A percentile compares a stretch with the other conserved stretches of the same genome.
Conservation (phyloP, 1,140 invertebrate genomes). For the Drosophila santomea region DNA sequence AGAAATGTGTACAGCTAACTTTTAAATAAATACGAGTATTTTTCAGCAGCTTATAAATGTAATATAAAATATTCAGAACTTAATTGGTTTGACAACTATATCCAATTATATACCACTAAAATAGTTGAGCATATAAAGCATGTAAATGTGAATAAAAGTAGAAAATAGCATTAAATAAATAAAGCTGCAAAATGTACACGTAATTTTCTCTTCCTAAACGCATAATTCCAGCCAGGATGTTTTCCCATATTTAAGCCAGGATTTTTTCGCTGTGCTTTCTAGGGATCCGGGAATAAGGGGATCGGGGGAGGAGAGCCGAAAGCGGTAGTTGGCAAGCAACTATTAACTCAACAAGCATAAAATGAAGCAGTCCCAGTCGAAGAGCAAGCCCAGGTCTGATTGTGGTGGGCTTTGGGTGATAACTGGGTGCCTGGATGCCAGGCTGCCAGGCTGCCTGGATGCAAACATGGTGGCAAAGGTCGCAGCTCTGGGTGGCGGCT, state of each 20-base stretch:
- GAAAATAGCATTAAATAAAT: not conserved
- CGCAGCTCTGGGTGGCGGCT: conserved; percentile 51
- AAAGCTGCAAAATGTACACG: too few relatives aligned
- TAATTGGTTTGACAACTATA: too few relatives aligned
- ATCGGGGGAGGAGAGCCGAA: conserved; percentile 20
- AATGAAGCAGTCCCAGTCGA: conserved; percentile 63
- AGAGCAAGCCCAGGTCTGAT: conserved; percentile 18
- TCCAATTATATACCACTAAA: not conserved
- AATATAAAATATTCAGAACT: too few relatives aligned
- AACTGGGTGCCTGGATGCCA: not conserved
- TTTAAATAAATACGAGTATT: too few relatives aligned
- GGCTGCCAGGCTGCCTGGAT: not conserved
- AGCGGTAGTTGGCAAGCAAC: conserved; percentile 60
- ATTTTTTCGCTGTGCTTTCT: conserved; percentile 4
- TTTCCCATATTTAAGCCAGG: not conserved
- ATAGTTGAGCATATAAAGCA: not conserved
- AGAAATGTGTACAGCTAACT: too few relatives aligned
- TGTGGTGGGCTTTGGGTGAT: conserved; percentile 18
- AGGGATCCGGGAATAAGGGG: not conserved
- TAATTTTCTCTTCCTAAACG: too few relatives aligned
- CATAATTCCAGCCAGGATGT: not conserved
- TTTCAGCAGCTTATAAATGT: too few relatives aligned
- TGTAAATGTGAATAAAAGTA: not conserved
- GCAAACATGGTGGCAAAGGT: conserved; percentile 28
- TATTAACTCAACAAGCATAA: conserved; percentile 83